phyloP scores from a whole-genome alignment of 2,113 vertebrate species.

The Vulpes vulpes region DNA sequence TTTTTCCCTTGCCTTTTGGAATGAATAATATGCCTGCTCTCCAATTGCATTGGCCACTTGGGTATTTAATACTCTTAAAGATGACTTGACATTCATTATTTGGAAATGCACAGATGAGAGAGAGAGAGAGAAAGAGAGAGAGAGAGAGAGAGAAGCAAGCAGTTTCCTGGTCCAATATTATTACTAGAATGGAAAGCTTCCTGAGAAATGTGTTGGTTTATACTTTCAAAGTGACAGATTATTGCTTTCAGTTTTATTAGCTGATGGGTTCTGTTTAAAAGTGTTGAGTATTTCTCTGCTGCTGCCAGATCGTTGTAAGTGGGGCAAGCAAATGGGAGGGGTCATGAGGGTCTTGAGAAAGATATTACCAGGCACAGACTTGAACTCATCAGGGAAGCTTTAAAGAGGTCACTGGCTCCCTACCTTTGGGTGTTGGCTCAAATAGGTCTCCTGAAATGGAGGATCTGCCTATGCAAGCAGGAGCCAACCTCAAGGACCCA shows the following conservation, averaged over 20 bases:
- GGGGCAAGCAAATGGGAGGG: background rate
- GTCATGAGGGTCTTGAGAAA: background rate
- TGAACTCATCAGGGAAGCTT: background rate
- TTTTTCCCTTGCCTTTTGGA: background rate
- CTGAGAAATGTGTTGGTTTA: background rate
- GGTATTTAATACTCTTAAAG: background rate
- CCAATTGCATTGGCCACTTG: background rate
- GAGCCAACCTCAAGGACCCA: background rate
- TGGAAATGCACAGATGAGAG: background rate
- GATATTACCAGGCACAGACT: background rate
- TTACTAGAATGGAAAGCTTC: conserved; percentile 7
- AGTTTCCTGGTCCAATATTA: background rate
- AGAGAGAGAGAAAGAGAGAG: background rate
- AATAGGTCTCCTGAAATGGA: background rate
- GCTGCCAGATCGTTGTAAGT: background rate
- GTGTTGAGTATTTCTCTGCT: background rate
- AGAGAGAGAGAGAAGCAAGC: background rate
- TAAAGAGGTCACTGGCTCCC: background rate
- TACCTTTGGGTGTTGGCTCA: background rate
- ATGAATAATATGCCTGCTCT: background rate
- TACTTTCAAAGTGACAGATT: conserved; percentile 32
- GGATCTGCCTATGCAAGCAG: background rate
- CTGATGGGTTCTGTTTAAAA: background rate
- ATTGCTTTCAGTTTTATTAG: conserved; percentile 55
- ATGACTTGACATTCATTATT: conserved; percentile 30